phyloP scores from a whole-genome alignment of 2,113 vertebrate genomes.

The Columba janthina region DNA sequence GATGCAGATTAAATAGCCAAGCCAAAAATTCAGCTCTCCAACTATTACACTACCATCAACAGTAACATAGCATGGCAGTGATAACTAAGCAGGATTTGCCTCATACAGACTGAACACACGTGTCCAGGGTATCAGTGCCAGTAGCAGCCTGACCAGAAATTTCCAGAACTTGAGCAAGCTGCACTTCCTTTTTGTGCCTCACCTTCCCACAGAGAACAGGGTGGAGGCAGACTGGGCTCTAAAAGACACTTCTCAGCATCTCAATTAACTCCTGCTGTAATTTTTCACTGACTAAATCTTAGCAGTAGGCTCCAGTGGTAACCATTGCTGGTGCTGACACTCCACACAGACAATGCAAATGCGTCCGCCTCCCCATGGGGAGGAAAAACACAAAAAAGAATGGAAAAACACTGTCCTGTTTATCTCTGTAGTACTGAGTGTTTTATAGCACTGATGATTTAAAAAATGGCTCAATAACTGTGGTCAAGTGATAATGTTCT shows the following conservation, averaged over 20 bases:
- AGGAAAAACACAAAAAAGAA: neutral
- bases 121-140: neutral
- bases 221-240: neutral
- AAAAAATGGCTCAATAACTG: neutral
- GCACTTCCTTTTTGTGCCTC: neutral
- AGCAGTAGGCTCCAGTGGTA: neutral
- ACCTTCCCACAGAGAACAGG: neutral
- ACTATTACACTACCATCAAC: neutral
- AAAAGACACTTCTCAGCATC: neutral
- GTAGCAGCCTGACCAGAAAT: neutral
- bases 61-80: neutral
- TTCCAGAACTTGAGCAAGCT: neutral
- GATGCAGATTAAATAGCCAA: neutral
- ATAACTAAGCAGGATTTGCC: neutral
- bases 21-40: neutral
- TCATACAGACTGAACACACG: neutral
- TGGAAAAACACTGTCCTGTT: neutral
- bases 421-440: neutral
- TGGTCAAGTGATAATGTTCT: neutral
- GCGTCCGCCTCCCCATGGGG: neutral
- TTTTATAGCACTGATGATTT: neutral
- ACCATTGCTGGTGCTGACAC: fast-evolving
- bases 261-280: neutral
- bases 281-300: neutral
- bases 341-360: neutral